Conservation (phyloP, 2,113 vertebrate species). For the Pelodiscus sinensis region DNA sequence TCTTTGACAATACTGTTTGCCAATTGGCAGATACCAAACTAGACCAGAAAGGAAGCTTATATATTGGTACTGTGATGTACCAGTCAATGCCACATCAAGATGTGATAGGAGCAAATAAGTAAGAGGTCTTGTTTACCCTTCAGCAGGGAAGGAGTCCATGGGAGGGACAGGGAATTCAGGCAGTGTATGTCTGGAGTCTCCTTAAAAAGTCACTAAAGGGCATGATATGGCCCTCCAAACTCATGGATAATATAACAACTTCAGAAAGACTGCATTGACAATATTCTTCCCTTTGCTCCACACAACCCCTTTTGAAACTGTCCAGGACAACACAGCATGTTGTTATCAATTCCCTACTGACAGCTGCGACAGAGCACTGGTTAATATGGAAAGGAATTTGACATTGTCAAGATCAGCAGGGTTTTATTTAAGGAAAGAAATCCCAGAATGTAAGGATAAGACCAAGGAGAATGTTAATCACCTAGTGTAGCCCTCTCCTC, state of each 20-base stretch:
- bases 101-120: not conserved
- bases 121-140: not conserved
- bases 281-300: not conserved
- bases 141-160: not conserved
- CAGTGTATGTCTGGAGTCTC: not conserved
- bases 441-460: not conserved
- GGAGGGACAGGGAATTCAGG: not conserved
- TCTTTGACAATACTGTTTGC: not conserved
- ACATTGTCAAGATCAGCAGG: not conserved
- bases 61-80: not conserved
- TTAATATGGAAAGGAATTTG: not conserved
- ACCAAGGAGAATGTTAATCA: not conserved
- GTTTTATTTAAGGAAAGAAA: not conserved
- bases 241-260: not conserved
- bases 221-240: not conserved
- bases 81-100: not conserved
- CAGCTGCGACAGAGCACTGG: rapidly evolving
- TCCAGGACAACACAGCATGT: not conserved
- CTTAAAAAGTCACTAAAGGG: not conserved
- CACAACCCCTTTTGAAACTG: not conserved
- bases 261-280: not conserved
- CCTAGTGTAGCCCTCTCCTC: not conserved
- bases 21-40: not conserved
- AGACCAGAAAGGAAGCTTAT: not conserved
- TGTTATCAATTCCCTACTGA: not conserved